phyloP scores from a whole-genome alignment of 2,888 invertebrate genomes.

The Hydriomena furcata region DNA sequence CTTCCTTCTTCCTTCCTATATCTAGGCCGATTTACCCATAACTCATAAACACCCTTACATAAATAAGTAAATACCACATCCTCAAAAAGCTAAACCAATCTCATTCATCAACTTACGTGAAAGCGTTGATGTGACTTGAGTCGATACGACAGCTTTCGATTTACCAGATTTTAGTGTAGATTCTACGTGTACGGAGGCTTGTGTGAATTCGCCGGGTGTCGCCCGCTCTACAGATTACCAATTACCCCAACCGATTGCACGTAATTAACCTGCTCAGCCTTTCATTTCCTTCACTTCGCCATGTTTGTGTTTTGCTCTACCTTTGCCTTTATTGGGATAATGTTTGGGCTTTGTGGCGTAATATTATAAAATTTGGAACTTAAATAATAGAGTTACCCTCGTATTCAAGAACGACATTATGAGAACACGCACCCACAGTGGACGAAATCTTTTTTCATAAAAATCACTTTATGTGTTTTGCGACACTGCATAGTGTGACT shows the following conservation, averaged over 20 bases:
- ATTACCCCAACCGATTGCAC: constrained; percentile 66
- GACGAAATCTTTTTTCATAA: too few relatives aligned
- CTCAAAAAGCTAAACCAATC: constrained; percentile 25
- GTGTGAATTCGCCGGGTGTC: constrained; percentile 45
- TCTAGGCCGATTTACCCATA: too few relatives aligned
- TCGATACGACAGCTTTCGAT: constrained; percentile 27
- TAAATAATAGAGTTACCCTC: too few relatives aligned
- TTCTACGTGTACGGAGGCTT: constrained; percentile 18
- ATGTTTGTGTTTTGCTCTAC: constrained; percentile 16
- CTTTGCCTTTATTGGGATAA: not conserved
- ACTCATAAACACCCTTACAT: too few relatives aligned
- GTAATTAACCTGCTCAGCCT: constrained; percentile 61
- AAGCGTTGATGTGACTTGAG: constrained; percentile 25
- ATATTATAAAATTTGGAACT: too few relatives aligned
- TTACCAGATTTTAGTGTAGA: constrained; percentile 24
- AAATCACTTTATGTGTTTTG: too few relatives aligned
- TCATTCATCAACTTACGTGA: constrained; percentile 26
- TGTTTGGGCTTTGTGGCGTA: constrained; percentile 1
- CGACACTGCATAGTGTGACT: too few relatives aligned
- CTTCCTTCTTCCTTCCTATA: too few relatives aligned
- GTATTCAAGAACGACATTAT: too few relatives aligned
- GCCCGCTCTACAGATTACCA: constrained; percentile 57
- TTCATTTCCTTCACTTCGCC: constrained; percentile 63
- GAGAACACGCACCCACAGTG: too few relatives aligned
- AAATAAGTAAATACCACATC: not conserved